Conservation (phyloP, 2,888 invertebrate species). For the Archaeoteleia sp. region DNA sequence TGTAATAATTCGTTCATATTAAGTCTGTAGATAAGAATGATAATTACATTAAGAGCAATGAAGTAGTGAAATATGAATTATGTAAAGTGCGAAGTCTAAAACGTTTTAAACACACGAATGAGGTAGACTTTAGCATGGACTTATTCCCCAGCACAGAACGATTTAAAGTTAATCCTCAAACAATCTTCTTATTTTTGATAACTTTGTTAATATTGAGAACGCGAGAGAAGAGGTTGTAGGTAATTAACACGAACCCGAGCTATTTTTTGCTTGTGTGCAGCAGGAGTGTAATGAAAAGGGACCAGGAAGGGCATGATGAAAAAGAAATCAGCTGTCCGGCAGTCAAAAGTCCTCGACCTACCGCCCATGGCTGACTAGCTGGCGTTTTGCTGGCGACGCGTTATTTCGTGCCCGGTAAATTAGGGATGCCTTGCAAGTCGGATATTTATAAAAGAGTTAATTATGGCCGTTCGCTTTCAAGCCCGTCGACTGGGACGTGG, state of each 20-base stretch:
- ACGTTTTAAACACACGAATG: too few relatives aligned
- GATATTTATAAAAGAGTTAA: conserved; percentile 70
- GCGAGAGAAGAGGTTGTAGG: conserved; percentile 49
- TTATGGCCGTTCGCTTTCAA: conserved; percentile 57
- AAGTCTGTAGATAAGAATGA: too few relatives aligned
- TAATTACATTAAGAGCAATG: too few relatives aligned
- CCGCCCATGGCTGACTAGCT: conserved; percentile 38
- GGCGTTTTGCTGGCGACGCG: conserved; percentile 49
- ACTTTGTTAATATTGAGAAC: conserved; percentile 37
- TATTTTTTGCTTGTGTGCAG: conserved; percentile 57
- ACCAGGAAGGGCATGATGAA: conserved; percentile 41
- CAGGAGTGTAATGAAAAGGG: conserved; percentile 42
- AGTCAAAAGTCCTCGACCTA: conserved; percentile 38
- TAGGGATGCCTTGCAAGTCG: conserved; percentile 65
- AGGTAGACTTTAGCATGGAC: too few relatives aligned
- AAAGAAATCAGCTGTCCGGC: conserved; percentile 47
- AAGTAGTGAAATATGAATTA: too few relatives aligned
- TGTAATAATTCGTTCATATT: too few relatives aligned
- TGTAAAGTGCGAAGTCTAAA: too few relatives aligned
- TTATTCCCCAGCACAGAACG: too few relatives aligned
- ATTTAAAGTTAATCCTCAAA: conserved; percentile 3
- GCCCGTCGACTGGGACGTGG: conserved; percentile 13
- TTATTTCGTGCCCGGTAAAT: conserved; percentile 57
- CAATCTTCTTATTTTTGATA: conserved; percentile 38
- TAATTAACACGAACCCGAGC: conserved; percentile 66